phyloP scores from a whole-genome alignment of 2,888 invertebrate genomes.

The Autographa gamma region DNA sequence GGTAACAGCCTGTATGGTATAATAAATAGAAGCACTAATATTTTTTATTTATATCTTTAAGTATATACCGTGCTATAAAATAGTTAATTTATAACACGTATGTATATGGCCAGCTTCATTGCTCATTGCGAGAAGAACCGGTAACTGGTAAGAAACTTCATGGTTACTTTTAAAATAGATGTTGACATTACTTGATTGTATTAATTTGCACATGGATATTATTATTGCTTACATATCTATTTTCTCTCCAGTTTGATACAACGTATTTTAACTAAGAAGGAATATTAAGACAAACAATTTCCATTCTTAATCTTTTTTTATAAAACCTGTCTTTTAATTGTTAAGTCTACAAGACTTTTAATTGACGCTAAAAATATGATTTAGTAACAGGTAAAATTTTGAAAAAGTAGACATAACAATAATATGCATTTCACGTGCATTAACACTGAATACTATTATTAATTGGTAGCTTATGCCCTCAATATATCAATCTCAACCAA shows the following conservation, averaged over 20 bases:
- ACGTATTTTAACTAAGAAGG: too few relatives aligned
- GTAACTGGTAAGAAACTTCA: constrained; percentile 2
- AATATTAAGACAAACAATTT: background rate
- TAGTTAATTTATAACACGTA: constrained; percentile 15
- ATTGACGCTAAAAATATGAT: too few relatives aligned
- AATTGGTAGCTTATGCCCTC: constrained; percentile 7
- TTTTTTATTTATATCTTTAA: background rate
- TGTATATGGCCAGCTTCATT: background rate
- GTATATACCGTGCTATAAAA: background rate
- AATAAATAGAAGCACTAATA: background rate
- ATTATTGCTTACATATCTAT: background rate
- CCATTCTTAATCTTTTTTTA: background rate
- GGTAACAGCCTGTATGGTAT: background rate
- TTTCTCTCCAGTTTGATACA: background rate
- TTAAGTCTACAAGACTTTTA: too few relatives aligned
- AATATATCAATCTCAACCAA: constrained; percentile 31
- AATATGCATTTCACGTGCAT: background rate
- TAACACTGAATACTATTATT: background rate
- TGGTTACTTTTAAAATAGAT: background rate
- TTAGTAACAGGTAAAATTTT: too few relatives aligned
- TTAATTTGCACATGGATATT: constrained; percentile 24
- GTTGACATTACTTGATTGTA: constrained; percentile 16
- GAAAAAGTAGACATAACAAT: too few relatives aligned
- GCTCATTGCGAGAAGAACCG: constrained; percentile 3
- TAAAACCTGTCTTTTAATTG: too few relatives aligned